Evolutionary conservation across 2,113 vertebrate species (phyloP).

Genomic region (Meles meles): DNA sequence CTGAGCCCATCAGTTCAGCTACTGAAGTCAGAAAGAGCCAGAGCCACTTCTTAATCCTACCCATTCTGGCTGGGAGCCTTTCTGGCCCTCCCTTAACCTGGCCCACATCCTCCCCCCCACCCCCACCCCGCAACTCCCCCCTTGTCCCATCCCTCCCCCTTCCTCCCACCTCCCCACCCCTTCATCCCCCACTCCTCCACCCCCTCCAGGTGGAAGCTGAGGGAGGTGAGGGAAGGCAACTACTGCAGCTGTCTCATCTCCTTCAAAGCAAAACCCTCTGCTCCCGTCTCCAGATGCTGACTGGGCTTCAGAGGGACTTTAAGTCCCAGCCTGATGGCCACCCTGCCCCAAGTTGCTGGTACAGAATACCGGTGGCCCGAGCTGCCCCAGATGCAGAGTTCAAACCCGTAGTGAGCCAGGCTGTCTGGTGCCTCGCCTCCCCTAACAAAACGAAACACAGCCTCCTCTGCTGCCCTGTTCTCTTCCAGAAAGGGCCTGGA

Average conservation of each 20-base stretch:
- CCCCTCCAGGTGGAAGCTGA: accelerated
- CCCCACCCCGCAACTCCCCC: neutral
- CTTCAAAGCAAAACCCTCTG: neutral
- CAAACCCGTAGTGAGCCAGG: accelerated
- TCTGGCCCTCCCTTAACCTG: neutral
- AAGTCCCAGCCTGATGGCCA: neutral
- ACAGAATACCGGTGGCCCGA: neutral
- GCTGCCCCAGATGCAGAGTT: neutral
- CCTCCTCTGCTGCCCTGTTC: neutral
- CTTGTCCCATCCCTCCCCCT: too few species aligned
- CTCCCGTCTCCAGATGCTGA: neutral
- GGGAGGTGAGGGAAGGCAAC: neutral
- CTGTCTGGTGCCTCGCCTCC: neutral
- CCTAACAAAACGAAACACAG: too few species aligned
- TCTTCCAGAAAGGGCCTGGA: neutral
- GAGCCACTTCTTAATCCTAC: neutral
- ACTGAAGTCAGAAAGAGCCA: neutral
- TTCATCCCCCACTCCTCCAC: neutral
- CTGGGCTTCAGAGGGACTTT: neutral
- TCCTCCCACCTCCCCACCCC: too few species aligned
- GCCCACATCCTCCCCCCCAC: neutral
- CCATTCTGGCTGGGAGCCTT: neutral
- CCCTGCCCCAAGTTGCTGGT: neutral
- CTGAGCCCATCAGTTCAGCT: neutral
- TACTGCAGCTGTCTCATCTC: neutral